Base-by-base conservation (phyloP, 2,888 invertebrate genomes). In the Patella ulyssiponensis region DNA sequence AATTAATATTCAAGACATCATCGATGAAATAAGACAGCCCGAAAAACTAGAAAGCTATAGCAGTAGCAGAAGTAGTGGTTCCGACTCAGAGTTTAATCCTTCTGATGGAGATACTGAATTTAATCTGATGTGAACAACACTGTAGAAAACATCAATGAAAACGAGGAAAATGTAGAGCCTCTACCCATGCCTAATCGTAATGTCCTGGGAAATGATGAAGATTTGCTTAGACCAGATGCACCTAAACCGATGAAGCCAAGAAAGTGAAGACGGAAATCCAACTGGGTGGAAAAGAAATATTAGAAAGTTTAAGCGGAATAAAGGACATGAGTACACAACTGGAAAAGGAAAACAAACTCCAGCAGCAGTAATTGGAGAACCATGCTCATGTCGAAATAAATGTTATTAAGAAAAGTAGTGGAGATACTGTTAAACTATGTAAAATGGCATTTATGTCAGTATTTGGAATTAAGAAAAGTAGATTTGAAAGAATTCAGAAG, bases 261-360 rank as follows among this genome's bases (percentile, higher is more conserved):
- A 74, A 74, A 74, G 69, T 9, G 58, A 69, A 51, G 23, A 53
- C 58, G 58, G n/a, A 56, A 56, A 64, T 15, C 74, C 74, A 23
- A 11, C 17, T 23, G 33, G 27, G 33, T 73, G 73, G 73, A 44
- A 56, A 56, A 74, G 58, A 56, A 74, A 74, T 56, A 51, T 74
- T 14, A 58, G 33, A 53, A 74, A 74, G 52, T 64, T 51, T 51
- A 74, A 74, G 64, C 20, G 58, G 1, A 69, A 58, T 74, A 74
- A 56, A 74, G 74, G 74, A 12, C 64, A 74, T 20, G 74, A 51
- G 64, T 74, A 74, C 54, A 64, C 64, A 64, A 74, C 74, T n/a
- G 64, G 64, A 53, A 69, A 15, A 64, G 69, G 69, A n/a, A 74
- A 74, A 74, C 20, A 20, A 23, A 64, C 64, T 17, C 74, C 74